Evolutionary conservation across 92 coral and sea anemone species (phyloP), one percentile per base, ranked within the genome.

Genomic region (Zoanthus solanderi): DNA sequence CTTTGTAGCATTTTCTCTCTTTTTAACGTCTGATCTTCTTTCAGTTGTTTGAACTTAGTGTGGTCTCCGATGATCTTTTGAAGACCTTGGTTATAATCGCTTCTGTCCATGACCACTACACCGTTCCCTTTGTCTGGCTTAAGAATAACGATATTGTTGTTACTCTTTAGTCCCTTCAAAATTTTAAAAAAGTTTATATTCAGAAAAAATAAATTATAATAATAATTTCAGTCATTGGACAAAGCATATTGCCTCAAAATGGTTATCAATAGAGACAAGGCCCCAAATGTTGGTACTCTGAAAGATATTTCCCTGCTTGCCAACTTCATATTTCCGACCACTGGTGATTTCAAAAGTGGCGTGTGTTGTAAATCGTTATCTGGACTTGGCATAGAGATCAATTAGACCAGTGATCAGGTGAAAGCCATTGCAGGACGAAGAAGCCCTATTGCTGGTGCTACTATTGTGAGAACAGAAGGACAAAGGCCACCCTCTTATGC

Each of bases 341-440:
- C 15, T 57, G 63, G 63, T 12, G 15, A 57, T 57, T 57, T 57
- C 17, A 57, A 57, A 8, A 17, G 63, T 12, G 63, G 15, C 7
- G 42, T 37, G 73, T 67, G 73, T 67, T 67, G 73, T 67, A 67
- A 17, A 67, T 67, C 73, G 1, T 67, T 13, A 67, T 67, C 34
- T 67, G 34, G 34, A 3, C 73, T 23, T 31, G 73, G 73, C 73
- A 67, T 67, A 67, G 73, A 67, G n/a, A 67, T 67, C 73, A 67
- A 18, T 17, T 17, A 67, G 73, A 23, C 73, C 13, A 10, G n/a
- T 17, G 34, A 67, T 17, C 73, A 67, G 73, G 73, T 67, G 73
- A 12, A 67, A 67, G 73, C 73, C 73, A 67, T 13, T 67, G 37
- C 73, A 67, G 73, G 73, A 67, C 6, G 44, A 67, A 12, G n/a